Evolutionary conservation across 92 coral and sea anemone species (phyloP), one percentile per base, ranked within the genome.

Genomic region (Paragorgia papillata): DNA sequence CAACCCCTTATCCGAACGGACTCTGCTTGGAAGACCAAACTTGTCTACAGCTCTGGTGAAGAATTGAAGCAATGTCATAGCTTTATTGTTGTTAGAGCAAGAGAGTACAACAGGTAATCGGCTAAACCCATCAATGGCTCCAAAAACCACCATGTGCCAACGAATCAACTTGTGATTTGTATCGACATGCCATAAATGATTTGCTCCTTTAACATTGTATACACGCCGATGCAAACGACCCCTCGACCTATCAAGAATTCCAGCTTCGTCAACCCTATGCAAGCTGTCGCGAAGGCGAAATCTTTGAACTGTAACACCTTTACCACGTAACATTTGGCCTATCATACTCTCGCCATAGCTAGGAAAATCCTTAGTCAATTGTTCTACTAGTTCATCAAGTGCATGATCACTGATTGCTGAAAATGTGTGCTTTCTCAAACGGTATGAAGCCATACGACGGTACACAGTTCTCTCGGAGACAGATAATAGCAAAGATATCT

Each of bases 21-120:
- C 82, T 74, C 96, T 81, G 76, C 94, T 89, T 17, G 90, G 94
- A 12, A 89, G 69, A 63, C 90, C 90, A 89, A 48, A 89, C 64
- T 71, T 74, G 51, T 63, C 62, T 44, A 89, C 88, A 62, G 86
- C 94, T 7, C 4, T 51, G 59, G 40, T 58, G 43, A 4, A 4
- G 75, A 80, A 89, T 54, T 69, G 58, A 35, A 89, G 64, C 30
- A 89, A 54, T 57, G 88, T 89, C 32, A 61, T 66, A 22, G 87
- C 82, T 68, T 65, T 57, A 73, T 85, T 88, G 56, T 88, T 80
- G 49, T 88, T 70, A 21, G 30, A 44, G 70, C 92, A 81, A 57
- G 61, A 76, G 4, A 88, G 53, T 70, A 79, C 66, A 29, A 88
- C 92, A 7, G 92, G 92, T 32, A 88, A 50, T 39, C 79, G 79